Base-by-base conservation (phyloP, 2,888 invertebrate species). In the Blastobasis adustella region DNA sequence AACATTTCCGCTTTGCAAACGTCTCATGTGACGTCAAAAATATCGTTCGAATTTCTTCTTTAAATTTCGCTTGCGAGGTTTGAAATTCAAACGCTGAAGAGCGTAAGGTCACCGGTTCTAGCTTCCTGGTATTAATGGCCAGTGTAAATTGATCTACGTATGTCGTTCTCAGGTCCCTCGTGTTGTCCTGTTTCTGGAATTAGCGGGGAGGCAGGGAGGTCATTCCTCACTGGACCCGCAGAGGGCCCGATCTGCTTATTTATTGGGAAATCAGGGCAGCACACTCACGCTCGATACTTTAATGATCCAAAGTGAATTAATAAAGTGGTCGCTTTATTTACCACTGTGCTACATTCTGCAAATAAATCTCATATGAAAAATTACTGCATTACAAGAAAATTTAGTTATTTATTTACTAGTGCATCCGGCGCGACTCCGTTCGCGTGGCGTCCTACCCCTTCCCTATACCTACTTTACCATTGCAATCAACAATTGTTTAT, bases 181-280 rank as follows among this genome's bases (percentile, higher is more conserved):
- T 82, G 84, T 82, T 84, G 77, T 69, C 69, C 39, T 65, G 76
- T 78, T 79, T 76, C 23, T 23, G 23, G 23, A 23, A 23, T 23
- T 23, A 3, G 23, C 23, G 23, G 23, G 23, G 23, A 23, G 23
- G 23, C 23, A 23, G 23, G 23, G 23, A 23, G 23, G 23, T 23
- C 23, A 23, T 23, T 3, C 23, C 23, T 23, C 23, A 23, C 23
- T 23, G 23, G 23, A 23, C 23, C 1, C 23, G 3, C 23, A 23
- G 23, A 23, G 23, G 23, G 23, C 23, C 23, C 3, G 71, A 73
- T 69, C 74, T 60, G 79, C 73, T 76, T 82, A 85, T 86, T 84
- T 83, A 80, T 81, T 73, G 76, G 75, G 74, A 79, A 83, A 82
- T 76, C 73, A 69, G 80, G 79, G 72, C 79, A 76, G 60, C 56